Evolutionary conservation across 2,888 invertebrate genomes (phyloP), one percentile per base, ranked within the genome.

Genomic region (Xanthorhoe designata): DNA sequence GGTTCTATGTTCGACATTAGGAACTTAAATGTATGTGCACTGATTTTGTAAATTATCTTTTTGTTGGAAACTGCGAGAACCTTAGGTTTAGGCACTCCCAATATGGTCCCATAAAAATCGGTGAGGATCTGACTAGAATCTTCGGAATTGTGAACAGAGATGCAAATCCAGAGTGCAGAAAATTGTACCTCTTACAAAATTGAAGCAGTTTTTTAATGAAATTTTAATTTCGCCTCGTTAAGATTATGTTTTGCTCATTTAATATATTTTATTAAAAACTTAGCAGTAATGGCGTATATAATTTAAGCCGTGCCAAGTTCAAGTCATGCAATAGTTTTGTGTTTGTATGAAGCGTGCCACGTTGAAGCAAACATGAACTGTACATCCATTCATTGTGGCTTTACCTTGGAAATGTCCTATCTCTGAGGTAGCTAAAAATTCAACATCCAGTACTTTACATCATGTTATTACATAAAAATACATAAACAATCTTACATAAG

Each of bases 331-430:
- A 2, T n/a, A 58, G 77, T 7, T 50, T 47, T 57, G 50, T 60
- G 74, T 74, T 71, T 74, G 73, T 75, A 73, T 82, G 76, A 90
- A 91, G 92, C 92, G 91, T 91, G 90, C 88, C 91, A 90, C 89
- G 77, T 87, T 71, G 84, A 91, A 91, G 91, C 91, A 87, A 82
- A 87, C 84, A 86, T 83, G 57, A 64, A 63, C 47, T 53, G 74
- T 80, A 86, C 78, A 88, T 80, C 78, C 83, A 83, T 79, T 74
- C 76, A 75, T 80, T 49, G 82, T 84, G 84, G 92, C 95, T 91
- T 61, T 97, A 97, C 97, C 97, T 97, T 95, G 97, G 97, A 92
- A 97, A 97, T 79, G 97, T 97, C 97, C 97, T 95, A 95, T 97
- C 97, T 96, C 96, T 96, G 91, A 97, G 97, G 94, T 97, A 97